These are phyloP conservation scores for Cryptus armator DNA, from an alignment of 2,888 invertebrate species.

Conservation along the genomic window DNA sequence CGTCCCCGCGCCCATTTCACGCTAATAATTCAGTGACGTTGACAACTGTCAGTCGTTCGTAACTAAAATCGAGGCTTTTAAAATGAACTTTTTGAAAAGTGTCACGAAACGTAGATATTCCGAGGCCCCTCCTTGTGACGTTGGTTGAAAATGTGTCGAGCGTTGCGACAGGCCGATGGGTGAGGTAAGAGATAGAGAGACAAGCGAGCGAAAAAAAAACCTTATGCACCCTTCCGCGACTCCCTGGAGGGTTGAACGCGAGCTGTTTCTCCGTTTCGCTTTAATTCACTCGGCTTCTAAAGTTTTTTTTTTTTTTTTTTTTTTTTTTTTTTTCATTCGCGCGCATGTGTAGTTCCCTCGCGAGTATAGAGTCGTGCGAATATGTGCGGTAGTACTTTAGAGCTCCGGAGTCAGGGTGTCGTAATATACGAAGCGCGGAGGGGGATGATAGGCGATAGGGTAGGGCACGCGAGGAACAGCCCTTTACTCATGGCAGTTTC, in stretches of 20 bases:
- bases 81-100: conserved; percentile 62
- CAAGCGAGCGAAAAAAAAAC: conserved; percentile 35
- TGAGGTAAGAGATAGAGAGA: conserved; percentile 49
- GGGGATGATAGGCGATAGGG: conserved; percentile 12
- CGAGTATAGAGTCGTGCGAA: conserved; percentile 28
- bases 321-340: background rate
- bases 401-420: conserved; percentile 24
- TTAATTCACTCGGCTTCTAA: conserved; percentile 84
- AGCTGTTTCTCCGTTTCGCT: conserved; percentile 69
- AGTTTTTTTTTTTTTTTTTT: conserved; percentile 71
- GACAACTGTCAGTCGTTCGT: conserved; percentile 28
- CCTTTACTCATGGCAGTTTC: conserved; percentile 42
- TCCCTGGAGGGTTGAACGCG: conserved; percentile 45
- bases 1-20: conserved; percentile 46
- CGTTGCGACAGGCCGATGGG: conserved; percentile 12
- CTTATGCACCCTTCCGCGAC: conserved; percentile 71
- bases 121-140: background rate
- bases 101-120: conserved; percentile 24
- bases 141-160: conserved; percentile 42
- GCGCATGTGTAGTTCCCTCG: background rate
- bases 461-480: conserved; percentile 55
- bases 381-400: conserved; percentile 36
- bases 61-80: conserved; percentile 32
- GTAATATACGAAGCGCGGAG: conserved; percentile 45
- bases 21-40: conserved; percentile 58